Evolutionary conservation across 2,888 invertebrate genomes (phyloP).

Genomic region (Adelphocoris suturalis): DNA sequence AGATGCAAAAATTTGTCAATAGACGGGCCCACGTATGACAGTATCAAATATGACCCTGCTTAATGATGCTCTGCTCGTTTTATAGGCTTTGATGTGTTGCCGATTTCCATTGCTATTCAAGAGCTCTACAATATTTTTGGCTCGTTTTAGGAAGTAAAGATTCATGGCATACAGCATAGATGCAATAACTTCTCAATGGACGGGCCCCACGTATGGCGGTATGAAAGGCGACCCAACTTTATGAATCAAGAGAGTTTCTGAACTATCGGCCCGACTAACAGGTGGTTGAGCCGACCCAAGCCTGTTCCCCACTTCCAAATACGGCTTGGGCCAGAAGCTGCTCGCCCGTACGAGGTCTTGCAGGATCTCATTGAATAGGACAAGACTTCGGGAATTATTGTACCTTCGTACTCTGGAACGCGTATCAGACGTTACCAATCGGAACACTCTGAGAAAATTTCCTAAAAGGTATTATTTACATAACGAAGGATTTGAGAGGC

Average conservation of each 20-base stretch:
- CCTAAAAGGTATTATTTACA: no score
- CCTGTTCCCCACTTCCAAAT: not conserved
- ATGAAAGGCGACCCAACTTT: constrained; percentile 15
- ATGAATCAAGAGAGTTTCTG: constrained; percentile 5
- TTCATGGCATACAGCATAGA: not conserved
- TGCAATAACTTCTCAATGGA: not conserved
- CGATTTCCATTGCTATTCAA: no score
- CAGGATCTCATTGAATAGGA: not conserved
- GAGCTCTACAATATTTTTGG: not conserved
- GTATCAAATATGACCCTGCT: not conserved
- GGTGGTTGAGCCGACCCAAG: not conserved
- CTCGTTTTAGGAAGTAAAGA: not conserved
- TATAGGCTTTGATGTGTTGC: no score
- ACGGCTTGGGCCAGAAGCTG: not conserved
- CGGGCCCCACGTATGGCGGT: not conserved
- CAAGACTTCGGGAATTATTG: not conserved
- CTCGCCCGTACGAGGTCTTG: not conserved
- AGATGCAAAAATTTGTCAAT: not conserved
- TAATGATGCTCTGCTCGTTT: not conserved
- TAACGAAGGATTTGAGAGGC: no score
- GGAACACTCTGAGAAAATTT: no score
- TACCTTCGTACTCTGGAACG: no score
- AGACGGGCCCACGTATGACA: not conserved
- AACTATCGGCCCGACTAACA: constrained; percentile 1
- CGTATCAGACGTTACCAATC: no score